Evolutionary conservation across 2,113 vertebrate genomes (phyloP), one percentile per base, ranked within the genome.

Genomic region (Ochotona curzoniae): DNA sequence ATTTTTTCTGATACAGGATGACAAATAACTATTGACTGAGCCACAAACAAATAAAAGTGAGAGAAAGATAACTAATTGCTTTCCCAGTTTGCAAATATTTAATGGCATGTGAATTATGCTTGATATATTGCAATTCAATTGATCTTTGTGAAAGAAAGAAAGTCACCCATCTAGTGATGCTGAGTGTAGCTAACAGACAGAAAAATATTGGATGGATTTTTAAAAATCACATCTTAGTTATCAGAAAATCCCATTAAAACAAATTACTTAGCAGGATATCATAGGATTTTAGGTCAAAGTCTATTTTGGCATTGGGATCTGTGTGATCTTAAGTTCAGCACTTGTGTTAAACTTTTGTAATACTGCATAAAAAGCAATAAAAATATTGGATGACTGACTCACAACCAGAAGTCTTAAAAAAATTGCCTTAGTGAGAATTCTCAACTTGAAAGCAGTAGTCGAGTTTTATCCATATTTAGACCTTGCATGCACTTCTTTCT

Each of bases 231-330:
- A 30, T 84, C 49, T 84, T 67, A 78, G 28, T 84, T 80, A 70
- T 64, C 61, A 86, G 80, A 83, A 93, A 86, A 91, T 66, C 63
- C 49, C 26, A 47, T 28, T 79, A 25, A 82, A 88, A 87, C 87
- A 88, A 84, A 88, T 88, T 88, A 70, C 8, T 44, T 87, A 92
- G 35, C 47, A 86, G 18, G 18, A 49, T 91, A 30, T 20, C 57
- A 83, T 64, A 82, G 35, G 87, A 92, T 84, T 81, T 90, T 85
- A 90, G 20, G 17, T 87, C 47, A 80, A 94, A 92, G 30, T 8
- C 78, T 86, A 90, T 23, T 83, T 93, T 92, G 51, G 25, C 23
- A 54, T 88, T 84, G 9, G 4, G 12, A 25, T 90, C 64, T 94
- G 6, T 85, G 60, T 79, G 51, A 71, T 73, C 75, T 86, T 86